These are phyloP conservation scores for Poeciliopsis occidentalis DNA, from an alignment of 2,113 vertebrate species.

Conservation along the genomic window DNA sequence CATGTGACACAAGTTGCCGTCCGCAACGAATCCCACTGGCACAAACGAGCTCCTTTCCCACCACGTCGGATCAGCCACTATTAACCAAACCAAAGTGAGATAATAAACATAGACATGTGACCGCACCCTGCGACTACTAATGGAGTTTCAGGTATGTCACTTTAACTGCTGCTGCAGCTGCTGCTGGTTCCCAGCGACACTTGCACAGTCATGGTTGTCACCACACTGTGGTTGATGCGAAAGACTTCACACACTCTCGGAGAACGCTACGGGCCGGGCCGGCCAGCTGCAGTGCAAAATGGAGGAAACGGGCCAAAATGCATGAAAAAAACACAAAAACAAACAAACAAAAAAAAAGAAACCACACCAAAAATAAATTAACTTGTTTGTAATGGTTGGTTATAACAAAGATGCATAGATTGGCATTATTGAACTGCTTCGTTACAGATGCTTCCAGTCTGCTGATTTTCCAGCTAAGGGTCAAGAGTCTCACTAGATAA, in stretches of 20 bases:
- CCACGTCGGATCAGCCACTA: not conserved
- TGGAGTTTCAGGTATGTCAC: slow-evolving; percentile 56
- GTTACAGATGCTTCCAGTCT: not conserved
- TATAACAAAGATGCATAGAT: no score
- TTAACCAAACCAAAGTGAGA: slow-evolving; percentile 23
- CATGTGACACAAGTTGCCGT: not conserved
- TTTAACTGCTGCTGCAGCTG: not conserved
- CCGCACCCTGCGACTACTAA: slow-evolving; percentile 49
- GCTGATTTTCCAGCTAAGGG: not conserved
- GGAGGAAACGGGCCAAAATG: no score
- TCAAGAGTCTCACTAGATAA: no score
- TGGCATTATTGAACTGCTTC: not conserved
- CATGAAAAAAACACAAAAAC: no score
- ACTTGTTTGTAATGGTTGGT: not conserved
- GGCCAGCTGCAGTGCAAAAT: not conserved
- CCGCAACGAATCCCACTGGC: not conserved
- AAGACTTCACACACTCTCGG: not conserved
- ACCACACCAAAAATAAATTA: not conserved
- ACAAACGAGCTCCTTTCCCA: not conserved
- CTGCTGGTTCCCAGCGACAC: not conserved
- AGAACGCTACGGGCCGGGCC: no score
- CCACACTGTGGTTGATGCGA: no score
- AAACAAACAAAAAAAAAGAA: no score
- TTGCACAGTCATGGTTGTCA: not conserved
- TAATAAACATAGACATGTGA: slow-evolving; percentile 45